phyloP scores from a whole-genome alignment of 2,797 vertebrate genomes.

The Trachops cirrhosus region DNA sequence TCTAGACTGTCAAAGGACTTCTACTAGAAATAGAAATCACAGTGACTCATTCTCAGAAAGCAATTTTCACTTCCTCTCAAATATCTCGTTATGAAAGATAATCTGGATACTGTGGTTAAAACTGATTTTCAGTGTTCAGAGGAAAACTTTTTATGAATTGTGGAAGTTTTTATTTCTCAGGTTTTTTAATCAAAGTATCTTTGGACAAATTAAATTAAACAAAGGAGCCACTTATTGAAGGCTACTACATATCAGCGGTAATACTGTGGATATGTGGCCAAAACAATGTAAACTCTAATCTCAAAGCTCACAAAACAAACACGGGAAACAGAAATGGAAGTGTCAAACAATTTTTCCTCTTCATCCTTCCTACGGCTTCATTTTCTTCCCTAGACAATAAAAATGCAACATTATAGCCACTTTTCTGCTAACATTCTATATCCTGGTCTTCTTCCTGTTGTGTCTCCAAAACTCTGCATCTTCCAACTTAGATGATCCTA shows the following conservation, averaged over 20 bases:
- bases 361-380: not conserved
- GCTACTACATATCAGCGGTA: not conserved
- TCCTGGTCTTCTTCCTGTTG: not conserved
- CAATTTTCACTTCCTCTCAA: not conserved
- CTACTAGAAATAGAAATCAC: conserved; percentile 3
- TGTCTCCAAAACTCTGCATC: not conserved
- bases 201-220: not conserved
- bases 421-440: not conserved
- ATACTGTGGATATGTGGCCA: not conserved
- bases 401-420: not conserved
- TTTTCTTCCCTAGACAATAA: not conserved
- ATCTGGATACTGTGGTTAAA: conserved; percentile 1
- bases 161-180: not conserved
- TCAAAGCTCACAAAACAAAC: not conserved
- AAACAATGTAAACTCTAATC: not conserved
- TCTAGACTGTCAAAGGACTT: conserved; percentile 15
- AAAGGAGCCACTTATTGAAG: not conserved
- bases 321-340: not conserved
- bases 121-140: not conserved
- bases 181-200: not conserved
- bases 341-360: not conserved
- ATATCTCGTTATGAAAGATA: not conserved
- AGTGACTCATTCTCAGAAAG: conserved; percentile 24
- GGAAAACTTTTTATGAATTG: not conserved
- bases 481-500: not conserved